Base-by-base conservation (phyloP, 2,888 invertebrate genomes). In the Thymelicus acteon region DNA sequence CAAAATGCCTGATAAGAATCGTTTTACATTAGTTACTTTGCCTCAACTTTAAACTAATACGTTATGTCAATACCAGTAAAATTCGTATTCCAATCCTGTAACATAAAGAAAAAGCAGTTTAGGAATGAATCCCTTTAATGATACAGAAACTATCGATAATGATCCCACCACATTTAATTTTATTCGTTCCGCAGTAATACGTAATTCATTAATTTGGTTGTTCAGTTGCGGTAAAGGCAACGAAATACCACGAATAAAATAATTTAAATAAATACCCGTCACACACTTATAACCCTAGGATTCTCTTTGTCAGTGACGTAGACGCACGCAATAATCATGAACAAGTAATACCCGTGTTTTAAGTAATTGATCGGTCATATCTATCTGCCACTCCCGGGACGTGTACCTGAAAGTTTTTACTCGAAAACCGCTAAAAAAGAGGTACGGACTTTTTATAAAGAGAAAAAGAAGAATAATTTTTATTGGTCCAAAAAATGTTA, bases 361-460 rank as follows among this genome's bases (percentile, higher is more conserved):
- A 31, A 31, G 5, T 31, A 31, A 31, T 31, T 31, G 5, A 31
- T 31, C 5, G 31, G 31, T 31, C 31, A 31, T 31, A 31, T 31
- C 31, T 31, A 31, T 5, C 31, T 31, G 31, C 31, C 31, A 31
- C 40, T 40, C 8, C 4, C 44, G 44, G 10, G 12, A 44, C 15
- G 44, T 40, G 39, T 60, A 48, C 48, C 48, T 37, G 31, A 62
- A 13, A 31, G 48, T n/a, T 37, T 37, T 62, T n/a, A 85, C 85
- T 87, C 10, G 44, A 8, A 44, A 44, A 0, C 10, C 44, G 19
- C 19, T 19, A 19, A 19, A 19, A 19, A 19, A 19, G 19, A 19
- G 19, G 19, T 19, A 19, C 19, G 19, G 19, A 19, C 0, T 19
- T 2, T 19, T 19, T 19, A 19, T 19, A n/a, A n/a, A n/a, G n/a